Percentiles rank a stretch among this genome's conserved stretches.
These are phyloP conservation scores for Aradus depressus DNA, from an alignment of 2,888 invertebrate genomes.

Conservation along the genomic window DNA sequence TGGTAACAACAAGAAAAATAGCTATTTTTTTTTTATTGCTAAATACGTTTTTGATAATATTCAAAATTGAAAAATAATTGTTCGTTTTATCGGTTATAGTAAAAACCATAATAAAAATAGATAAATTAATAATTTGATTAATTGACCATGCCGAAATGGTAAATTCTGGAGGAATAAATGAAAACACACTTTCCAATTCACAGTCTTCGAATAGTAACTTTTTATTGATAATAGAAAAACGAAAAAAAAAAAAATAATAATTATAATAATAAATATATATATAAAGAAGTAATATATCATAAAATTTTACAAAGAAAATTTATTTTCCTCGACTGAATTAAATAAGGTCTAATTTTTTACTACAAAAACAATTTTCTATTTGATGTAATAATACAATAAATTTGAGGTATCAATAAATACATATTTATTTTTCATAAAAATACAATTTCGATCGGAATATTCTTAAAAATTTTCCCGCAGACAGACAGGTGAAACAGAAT, in stretches of 20 bases:
- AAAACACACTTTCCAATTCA: conserved; percentile 26
- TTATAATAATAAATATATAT: conserved; percentile 11
- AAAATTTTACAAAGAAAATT: conserved; percentile 26
- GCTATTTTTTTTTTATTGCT: too few relatives aligned
- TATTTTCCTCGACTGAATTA: conserved; percentile 5
- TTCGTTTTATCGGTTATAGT: neutral
- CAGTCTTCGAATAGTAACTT: conserved; percentile 30
- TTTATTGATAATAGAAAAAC: conserved; percentile 30
- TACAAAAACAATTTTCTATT: conserved; percentile 8
- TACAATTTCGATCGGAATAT: too few relatives aligned
- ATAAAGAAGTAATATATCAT: conserved; percentile 20
- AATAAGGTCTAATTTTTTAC: conserved; percentile 12
- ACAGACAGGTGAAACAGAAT: conserved; percentile 3
- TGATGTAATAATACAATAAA: neutral
- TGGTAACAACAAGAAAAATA: neutral
- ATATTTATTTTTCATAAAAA: too few relatives aligned
- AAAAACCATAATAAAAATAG: neutral
- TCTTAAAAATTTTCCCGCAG: too few relatives aligned
- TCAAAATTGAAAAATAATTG: too few relatives aligned
- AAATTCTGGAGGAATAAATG: conserved; percentile 22
- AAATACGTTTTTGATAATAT: too few relatives aligned
- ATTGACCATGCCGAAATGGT: conserved; percentile 27
- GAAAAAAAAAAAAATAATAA: conserved; percentile 14
- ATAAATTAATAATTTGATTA: neutral
- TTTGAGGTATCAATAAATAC: neutral